Evolutionary conservation across 2,113 vertebrate species (phyloP).

Genomic region (Pipa parva): DNA sequence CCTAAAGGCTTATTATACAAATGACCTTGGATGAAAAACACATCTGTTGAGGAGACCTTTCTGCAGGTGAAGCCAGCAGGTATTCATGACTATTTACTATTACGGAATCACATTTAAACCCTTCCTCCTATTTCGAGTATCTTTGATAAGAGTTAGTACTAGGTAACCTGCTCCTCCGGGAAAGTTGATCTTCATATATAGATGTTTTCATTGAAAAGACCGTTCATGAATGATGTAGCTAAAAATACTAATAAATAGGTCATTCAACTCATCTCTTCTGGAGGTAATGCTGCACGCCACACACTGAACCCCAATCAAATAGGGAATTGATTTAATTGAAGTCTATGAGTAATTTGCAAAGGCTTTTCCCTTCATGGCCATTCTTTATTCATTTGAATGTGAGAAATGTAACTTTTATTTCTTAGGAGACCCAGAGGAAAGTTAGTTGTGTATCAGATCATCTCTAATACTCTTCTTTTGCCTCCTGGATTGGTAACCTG

Average conservation of each 20-base stretch:
- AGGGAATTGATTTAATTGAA: not conserved
- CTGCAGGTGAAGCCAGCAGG: not conserved
- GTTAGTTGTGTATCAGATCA: too few relatives aligned
- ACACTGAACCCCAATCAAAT: not conserved
- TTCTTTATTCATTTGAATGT: too few relatives aligned
- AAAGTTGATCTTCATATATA: constrained; percentile 2
- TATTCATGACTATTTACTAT: not conserved
- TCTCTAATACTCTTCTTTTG: too few relatives aligned
- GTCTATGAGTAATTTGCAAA: not conserved
- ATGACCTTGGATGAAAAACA: not conserved
- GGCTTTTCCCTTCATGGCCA: not conserved
- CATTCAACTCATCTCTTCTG: not conserved
- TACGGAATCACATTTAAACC: not conserved
- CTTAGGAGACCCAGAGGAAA: too few relatives aligned
- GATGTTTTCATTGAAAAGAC: not conserved
- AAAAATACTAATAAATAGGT: not conserved
- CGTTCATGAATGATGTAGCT: constrained; percentile 10
- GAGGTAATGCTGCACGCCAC: not conserved
- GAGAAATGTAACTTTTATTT: too few relatives aligned
- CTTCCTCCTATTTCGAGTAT: not conserved
- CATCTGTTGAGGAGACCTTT: not conserved
- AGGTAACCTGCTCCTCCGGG: not conserved
- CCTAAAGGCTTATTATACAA: not conserved
- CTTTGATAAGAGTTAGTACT: not conserved
- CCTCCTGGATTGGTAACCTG: too few relatives aligned